Evolutionary conservation across 2,113 vertebrate genomes (phyloP).

Genomic region (Tachuris rubrigastra): DNA sequence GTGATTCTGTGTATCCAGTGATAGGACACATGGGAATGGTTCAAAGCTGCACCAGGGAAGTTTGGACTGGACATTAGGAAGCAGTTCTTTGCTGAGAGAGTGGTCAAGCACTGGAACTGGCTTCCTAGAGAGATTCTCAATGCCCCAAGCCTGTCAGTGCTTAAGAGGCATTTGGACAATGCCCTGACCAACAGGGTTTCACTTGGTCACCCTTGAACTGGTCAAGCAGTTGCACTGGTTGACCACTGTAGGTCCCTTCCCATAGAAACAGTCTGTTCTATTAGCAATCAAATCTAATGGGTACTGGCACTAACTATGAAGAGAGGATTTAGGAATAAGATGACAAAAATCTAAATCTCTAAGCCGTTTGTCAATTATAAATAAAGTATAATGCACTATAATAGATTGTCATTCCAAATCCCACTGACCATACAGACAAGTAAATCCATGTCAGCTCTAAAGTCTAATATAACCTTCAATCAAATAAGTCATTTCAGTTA

Average conservation of each 20-base stretch:
- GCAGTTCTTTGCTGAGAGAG: background rate
- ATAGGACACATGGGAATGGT: background rate
- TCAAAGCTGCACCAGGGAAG: background rate
- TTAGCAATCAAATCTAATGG: background rate
- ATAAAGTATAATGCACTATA: slow-evolving; percentile 57
- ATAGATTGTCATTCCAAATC: slow-evolving; percentile 61
- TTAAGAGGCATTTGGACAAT: background rate
- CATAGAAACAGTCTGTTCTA: background rate
- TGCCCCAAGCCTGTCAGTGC: background rate
- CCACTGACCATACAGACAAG: slow-evolving; percentile 23
- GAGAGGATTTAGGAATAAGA: background rate
- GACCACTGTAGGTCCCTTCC: background rate
- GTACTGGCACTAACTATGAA: background rate
- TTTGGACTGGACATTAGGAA: background rate
- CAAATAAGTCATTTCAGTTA: background rate
- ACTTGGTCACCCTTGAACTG: background rate
- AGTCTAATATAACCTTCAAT: slow-evolving; percentile 28
- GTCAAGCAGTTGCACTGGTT: background rate
- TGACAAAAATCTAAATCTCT: slow-evolving; percentile 43
- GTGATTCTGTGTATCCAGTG: background rate
- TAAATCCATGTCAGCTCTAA: background rate
- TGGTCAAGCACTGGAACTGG: background rate
- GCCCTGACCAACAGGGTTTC: background rate
- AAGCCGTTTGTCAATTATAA: slow-evolving; percentile 70
- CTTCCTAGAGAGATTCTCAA: too few relatives aligned